phyloP scores from a whole-genome alignment of 2,113 vertebrate species.

The Oenanthe oenanthe region DNA sequence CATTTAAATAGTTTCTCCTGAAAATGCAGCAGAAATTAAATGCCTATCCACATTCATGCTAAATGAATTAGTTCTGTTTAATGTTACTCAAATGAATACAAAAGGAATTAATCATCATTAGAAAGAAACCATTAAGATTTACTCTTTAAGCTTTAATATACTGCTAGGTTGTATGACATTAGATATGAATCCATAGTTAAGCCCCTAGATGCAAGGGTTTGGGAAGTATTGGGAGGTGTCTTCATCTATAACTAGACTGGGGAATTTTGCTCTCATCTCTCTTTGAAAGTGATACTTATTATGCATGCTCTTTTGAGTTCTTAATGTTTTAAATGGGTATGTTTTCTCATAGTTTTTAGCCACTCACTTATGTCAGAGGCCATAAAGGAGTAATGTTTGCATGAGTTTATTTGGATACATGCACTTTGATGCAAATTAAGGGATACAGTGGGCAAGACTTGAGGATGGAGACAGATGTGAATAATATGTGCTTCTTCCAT shows the following conservation, averaged over 20 bases:
- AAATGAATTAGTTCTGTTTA: constrained; percentile 73
- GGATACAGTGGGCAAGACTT: neutral
- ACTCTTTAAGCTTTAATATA: neutral
- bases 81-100: constrained; percentile 62
- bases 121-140: constrained; percentile 50
- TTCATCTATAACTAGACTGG: neutral
- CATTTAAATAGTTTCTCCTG: constrained; percentile 46
- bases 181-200: neutral
- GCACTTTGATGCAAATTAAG: neutral
- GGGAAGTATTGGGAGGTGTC: neutral
- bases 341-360: neutral
- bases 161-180: neutral
- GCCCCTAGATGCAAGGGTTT: neutral
- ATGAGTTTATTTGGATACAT: neutral
- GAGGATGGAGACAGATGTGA: neutral
- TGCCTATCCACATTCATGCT: constrained; percentile 50
- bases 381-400: neutral
- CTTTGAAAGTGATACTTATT: constrained; percentile 6
- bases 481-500: neutral
- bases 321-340: constrained; percentile 10
- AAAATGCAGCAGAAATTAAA: constrained; percentile 70
- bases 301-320: neutral
- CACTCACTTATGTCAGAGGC: neutral
- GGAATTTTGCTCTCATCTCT: neutral
- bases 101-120: constrained; percentile 71